These are phyloP conservation scores for Hycleus cichorii DNA, from an alignment of 1,140 invertebrate genomes.

Conservation along the genomic window DNA sequence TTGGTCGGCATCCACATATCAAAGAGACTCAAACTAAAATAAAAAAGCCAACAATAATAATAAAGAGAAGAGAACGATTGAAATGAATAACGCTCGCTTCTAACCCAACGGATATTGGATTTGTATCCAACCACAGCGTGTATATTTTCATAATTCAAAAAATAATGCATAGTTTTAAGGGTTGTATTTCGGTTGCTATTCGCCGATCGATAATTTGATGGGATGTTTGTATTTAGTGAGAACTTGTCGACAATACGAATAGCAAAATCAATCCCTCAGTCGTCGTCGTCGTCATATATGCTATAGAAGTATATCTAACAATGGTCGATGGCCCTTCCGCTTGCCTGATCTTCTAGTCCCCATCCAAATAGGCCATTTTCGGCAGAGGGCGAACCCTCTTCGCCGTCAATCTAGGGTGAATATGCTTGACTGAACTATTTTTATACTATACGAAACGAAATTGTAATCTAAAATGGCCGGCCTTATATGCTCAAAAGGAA, in stretches of 20 bases:
- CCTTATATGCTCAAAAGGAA: background rate
- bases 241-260: constrained; percentile 18
- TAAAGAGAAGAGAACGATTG: no score
- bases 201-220: background rate
- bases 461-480: constrained; percentile 33
- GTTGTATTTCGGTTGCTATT: no score
- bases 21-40: constrained; percentile 1
- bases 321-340: constrained; percentile 27
- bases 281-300: no score
- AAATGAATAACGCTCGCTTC: no score
- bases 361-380: constrained; percentile 22
- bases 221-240: constrained; percentile 15
- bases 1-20: constrained; percentile 28
- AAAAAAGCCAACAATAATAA: no score
- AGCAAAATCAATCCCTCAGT: constrained; percentile 20
- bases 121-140: no score
- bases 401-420: constrained; percentile 33
- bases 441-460: constrained; percentile 27
- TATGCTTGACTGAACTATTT: constrained; percentile 36
- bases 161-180: no score
- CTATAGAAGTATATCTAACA: constrained; percentile 8
- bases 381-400: constrained; percentile 24
- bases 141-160: no score
- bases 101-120: no score
- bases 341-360: constrained; percentile 21